phyloP scores from a whole-genome alignment of 2,113 vertebrate genomes.

The Garra rufa region DNA sequence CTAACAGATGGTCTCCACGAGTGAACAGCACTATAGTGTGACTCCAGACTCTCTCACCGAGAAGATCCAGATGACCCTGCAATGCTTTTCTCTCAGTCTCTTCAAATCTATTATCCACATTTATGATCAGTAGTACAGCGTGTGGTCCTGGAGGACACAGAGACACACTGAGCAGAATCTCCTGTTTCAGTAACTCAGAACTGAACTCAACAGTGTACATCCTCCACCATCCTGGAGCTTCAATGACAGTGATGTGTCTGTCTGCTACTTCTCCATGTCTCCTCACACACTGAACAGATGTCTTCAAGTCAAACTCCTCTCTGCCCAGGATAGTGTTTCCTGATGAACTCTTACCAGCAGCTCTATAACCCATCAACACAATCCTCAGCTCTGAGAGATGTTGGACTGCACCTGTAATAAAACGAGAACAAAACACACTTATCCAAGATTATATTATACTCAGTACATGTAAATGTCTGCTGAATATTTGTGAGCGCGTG shows the following conservation, averaged over 20 bases:
- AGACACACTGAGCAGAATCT: background rate
- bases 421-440: too few species aligned
- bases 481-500: too few species aligned
- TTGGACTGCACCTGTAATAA: background rate
- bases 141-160: conserved; percentile 7
- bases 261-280: conserved; percentile 18
- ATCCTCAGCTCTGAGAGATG: background rate
- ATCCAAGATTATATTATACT: too few species aligned
- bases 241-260: conserved; percentile 19
- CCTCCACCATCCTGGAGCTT: background rate
- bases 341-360: background rate
- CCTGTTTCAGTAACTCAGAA: background rate
- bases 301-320: background rate
- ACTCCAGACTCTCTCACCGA: background rate
- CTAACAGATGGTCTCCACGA: background rate
- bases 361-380: background rate
- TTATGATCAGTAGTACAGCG: background rate
- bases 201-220: background rate
- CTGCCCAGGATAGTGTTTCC: conserved; percentile 1
- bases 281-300: background rate
- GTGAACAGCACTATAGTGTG: too few species aligned
- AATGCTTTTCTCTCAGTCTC: background rate
- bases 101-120: too few species aligned
- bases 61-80: background rate
- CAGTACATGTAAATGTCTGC: too few species aligned